Evolutionary conservation across 2,113 vertebrate species (phyloP), one percentile per base, ranked within the genome.

Genomic region (Cyphomyrus plagiostoma): DNA sequence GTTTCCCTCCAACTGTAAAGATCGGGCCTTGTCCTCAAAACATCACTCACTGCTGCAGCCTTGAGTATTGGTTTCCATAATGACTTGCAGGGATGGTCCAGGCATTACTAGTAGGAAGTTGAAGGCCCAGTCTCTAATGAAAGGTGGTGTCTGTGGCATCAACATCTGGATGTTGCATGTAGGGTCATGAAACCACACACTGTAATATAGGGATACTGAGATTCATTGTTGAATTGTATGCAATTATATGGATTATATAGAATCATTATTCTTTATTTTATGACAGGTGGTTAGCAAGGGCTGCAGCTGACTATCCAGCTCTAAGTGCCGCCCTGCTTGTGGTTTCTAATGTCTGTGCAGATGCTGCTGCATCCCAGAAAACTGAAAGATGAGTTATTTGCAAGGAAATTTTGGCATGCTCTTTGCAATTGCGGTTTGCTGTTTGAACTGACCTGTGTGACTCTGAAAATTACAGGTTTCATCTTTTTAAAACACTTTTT

Each of bases 231-330:
- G 48, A 86, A 86, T 39, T 39, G 26, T 53, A 86, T 86, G 50
- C 85, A 86, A 53, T 53, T 86, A 86, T 49, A 53, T 30, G 48
- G 50, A 86, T 53, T 53, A 86, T 86, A 86, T 86, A 52, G 49
- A 86, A 53, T 86, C 49, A 86, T 39, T 77, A 35, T 6, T 35
- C 35, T 77, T 39, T 77, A 77, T 77, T 77, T 77, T 77, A 39
- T 5, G 11, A 19, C 15, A 42, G 70, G 15, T 77, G 70, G 70
- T 39, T 4, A 77, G 30, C 3, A 30, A 39, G 26, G 70, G 70
- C 70, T 77, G 15, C 35, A 39, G 70, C 15, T 19, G 35, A 30
- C 70, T 39, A 15, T 39, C 70, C 30, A 35, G 70, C 13, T 10
- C 70, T 74, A 74, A 74, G 15, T n/a, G 35, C 70, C 26, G 0